These are phyloP conservation scores for Cassiopea xamachana DNA, from an alignment of 30 jellyfish, hydroid and myxozoan species.

Conservation along the genomic window DNA sequence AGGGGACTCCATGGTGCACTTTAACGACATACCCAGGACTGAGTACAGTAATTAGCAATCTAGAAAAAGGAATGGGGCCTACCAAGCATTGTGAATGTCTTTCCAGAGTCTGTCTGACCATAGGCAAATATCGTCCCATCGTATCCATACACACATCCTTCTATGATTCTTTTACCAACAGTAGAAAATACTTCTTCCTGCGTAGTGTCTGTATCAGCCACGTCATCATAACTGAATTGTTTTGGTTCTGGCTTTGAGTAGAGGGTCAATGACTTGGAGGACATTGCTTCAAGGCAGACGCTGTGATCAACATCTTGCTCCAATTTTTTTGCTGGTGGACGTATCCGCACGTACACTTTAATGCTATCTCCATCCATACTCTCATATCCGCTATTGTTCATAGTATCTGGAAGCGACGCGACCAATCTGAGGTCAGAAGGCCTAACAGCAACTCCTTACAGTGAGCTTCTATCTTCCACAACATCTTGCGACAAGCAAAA, in stretches of 20 bases:
- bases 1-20: too few relatives aligned
- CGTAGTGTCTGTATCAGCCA: conserved; percentile 93
- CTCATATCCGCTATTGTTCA: conserved; percentile 56
- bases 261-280: conserved; percentile 80
- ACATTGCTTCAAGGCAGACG: conserved; percentile 89
- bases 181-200: conserved; percentile 99
- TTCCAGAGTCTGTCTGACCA: conserved; percentile 99
- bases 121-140: conserved; percentile 99
- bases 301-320: conserved; percentile 89
- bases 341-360: conserved; percentile 90
- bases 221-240: conserved; percentile 93
- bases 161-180: conserved; percentile 93
- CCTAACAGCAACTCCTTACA: conserved; percentile 2
- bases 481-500: not conserved
- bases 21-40: too few relatives aligned
- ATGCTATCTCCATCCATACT: conserved; percentile 93
- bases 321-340: conserved; percentile 88
- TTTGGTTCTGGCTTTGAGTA: conserved; percentile 97
- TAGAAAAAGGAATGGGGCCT: conserved; percentile 13
- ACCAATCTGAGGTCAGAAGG: not conserved
- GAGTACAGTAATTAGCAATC: too few relatives aligned
- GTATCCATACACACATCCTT: conserved; percentile 95
- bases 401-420: conserved; percentile 28
- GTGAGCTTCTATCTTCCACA: not conserved
- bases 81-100: conserved; percentile 99